Evolutionary conservation across 30 jellyfish, hydroid and myxozoan species (phyloP), one percentile per base, ranked within the genome.

Genomic region (Aurelia coerulea): DNA sequence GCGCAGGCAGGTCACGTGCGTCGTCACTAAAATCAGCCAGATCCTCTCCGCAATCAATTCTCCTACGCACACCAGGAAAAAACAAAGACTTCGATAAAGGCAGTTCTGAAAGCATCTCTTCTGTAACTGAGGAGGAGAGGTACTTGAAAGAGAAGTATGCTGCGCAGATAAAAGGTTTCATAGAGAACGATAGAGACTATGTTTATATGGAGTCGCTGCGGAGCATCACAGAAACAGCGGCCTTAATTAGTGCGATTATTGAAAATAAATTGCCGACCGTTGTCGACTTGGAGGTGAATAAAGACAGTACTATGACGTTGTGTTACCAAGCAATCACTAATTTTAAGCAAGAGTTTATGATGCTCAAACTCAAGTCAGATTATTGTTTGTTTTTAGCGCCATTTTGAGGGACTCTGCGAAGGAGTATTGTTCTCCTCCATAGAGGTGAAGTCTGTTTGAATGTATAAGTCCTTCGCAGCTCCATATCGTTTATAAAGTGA

Each of bases 261-360:
- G 93, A 80, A 49, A 73, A 70, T 31, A 84, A 76, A 90, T 33
- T 76, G 6, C 91, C 95, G 3, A 84, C 88, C 5, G 97, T 91
- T 31, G 80, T 83, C 35, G 97, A 90, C 31, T 19, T 90, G 12
- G 90, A 84, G 50, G 76, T 83, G 53, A 90, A 68, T 50, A 49
- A 41, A 17, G 92, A 83, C 35, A 14, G 80, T 46, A 78, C 70
- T 65, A 71, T 90, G 71, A 81, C 97, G 11, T 59, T 90, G 50
- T 67, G 91, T 58, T 90, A 90, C 49, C 97, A 90, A 77, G 72
- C 83, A 62, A 50, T 90, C 11, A 75, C 51, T 31, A 54, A 81
- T 71, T 90, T 90, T 80, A 90, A 90, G 18, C 97, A 90, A 62
- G 91, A 83, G 23, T 90, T 90, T 50, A 90, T 90, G 97, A 90